Evolutionary conservation across 2,113 vertebrate species (phyloP).

Genomic region (Oryzias curvinotus): DNA sequence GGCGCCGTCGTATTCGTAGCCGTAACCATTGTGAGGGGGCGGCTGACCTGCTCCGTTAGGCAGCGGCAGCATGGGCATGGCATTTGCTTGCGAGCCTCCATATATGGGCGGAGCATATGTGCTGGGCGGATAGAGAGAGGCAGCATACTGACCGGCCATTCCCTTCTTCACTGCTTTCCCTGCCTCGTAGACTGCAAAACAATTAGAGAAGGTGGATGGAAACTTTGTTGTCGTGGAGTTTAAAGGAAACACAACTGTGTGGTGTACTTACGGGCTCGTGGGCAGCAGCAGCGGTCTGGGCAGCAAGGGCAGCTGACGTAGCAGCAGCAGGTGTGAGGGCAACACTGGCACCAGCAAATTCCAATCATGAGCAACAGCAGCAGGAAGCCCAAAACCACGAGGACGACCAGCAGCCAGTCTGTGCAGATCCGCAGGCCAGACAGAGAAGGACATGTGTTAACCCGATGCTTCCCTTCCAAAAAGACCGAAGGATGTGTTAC

Average conservation of each 20-base stretch:
- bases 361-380: constrained; percentile 82
- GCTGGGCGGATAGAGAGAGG: constrained; percentile 78
- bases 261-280: constrained; percentile 81
- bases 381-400: constrained; percentile 82
- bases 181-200: constrained; percentile 83
- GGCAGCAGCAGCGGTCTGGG: constrained; percentile 89
- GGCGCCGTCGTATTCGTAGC: constrained; percentile 79
- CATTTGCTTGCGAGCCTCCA: constrained; percentile 41
- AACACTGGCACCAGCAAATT: constrained; percentile 95
- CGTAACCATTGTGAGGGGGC: constrained; percentile 72
- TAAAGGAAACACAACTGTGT: background rate
- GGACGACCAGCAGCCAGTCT: constrained; percentile 89
- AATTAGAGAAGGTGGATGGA: background rate
- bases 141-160: constrained; percentile 75
- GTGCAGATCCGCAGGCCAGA: constrained; percentile 10
- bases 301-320: constrained; percentile 91
- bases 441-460: background rate
- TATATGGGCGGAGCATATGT: constrained; percentile 79
- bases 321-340: constrained; percentile 92
- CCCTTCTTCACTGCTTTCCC: constrained; percentile 90
- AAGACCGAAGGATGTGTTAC: no score
- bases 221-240: background rate
- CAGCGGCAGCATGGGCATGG: constrained; percentile 77
- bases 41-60: constrained; percentile 43
- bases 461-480: background rate